Base-by-base conservation (phyloP, 2,797 vertebrate genomes). In the Liasis olivaceus region DNA sequence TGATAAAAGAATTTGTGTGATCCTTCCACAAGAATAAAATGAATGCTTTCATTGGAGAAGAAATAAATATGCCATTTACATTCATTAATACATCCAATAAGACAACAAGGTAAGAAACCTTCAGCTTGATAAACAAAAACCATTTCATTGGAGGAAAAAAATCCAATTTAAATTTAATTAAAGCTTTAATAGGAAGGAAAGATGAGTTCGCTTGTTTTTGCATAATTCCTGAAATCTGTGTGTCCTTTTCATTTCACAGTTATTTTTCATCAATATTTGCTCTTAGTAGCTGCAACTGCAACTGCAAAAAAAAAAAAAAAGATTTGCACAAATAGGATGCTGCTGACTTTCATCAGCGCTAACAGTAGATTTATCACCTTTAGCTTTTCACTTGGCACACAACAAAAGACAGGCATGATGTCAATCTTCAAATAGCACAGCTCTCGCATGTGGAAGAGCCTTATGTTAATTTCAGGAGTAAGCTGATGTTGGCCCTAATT, bases 401-500 rank as follows among this genome's bases (percentile, higher is more conserved):
- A 47, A 24, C 36, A 81, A 81, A 81, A 81, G 9, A 47, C 20
- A 47, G 36, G 11, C 20, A 81, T 11, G 72, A 47, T 47, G 36
- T 0, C 72, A 81, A 81, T 81, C 42, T 47, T 81, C 36, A 36
- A 81, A 42, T 9, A 77, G 72, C 42, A 7, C 72, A 42, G 8
- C 17, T 31, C 69, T 42, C 36, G 17, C 72, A 42, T 20, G 42
- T 36, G 36, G 3, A 77, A 77, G 8, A 42, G 20, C 20, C 69
- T 42, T 77, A 42, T 22, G 89, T 62, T 93, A 94, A 81, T 36
- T 87, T 62, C 26, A 26, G 72, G 90, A 95, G 94, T 20, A 28
- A 94, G 36, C 88, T 94, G 92, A 94, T 90, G 66, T 93, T 87
- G 91, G 54, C 93, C 92, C 85, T 89, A 91, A 88, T 86, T 95